A percentile compares a stretch with the other conserved stretches of the same genome.
Conservation (phyloP, 2,113 vertebrate species). For the Sula dactylatra region DNA sequence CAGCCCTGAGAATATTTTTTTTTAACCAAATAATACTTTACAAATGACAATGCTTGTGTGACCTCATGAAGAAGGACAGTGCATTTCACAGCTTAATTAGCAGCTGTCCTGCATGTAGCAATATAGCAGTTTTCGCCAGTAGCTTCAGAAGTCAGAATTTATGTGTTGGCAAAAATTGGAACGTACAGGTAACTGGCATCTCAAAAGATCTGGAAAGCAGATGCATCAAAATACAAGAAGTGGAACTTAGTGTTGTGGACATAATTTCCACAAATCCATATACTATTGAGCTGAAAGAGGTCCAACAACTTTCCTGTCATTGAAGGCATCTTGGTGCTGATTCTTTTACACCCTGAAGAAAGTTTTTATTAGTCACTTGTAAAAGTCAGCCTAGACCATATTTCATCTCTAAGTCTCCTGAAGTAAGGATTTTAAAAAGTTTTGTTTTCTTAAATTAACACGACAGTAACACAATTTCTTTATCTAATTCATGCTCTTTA, state of each 20-base stretch:
- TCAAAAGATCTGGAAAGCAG: not conserved
- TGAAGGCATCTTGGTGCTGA: not conserved
- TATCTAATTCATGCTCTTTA: not conserved
- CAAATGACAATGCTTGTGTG: not conserved
- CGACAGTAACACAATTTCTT: not conserved
- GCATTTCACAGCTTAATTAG: not conserved
- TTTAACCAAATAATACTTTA: not conserved
- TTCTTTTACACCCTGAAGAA: not conserved
- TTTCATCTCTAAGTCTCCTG: not conserved
- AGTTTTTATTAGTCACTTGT: not conserved
- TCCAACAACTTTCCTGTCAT: not conserved
- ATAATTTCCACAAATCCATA: not conserved
- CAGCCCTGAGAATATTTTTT: not conserved
- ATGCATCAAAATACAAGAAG: not conserved
- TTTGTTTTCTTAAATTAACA: not conserved
- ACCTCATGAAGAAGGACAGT: not conserved
- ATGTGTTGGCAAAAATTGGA: not conserved
- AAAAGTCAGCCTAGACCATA: not conserved
- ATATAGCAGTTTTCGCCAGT: not conserved
- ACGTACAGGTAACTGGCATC: accelerated
- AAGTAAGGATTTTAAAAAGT: not conserved
- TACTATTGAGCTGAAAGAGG: not conserved
- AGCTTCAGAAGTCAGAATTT: not conserved
- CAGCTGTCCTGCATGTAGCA: accelerated
- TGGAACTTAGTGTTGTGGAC: not conserved